Base-by-base conservation (phyloP, 1,140 invertebrate genomes). In the Trichonephila clavata region DNA sequence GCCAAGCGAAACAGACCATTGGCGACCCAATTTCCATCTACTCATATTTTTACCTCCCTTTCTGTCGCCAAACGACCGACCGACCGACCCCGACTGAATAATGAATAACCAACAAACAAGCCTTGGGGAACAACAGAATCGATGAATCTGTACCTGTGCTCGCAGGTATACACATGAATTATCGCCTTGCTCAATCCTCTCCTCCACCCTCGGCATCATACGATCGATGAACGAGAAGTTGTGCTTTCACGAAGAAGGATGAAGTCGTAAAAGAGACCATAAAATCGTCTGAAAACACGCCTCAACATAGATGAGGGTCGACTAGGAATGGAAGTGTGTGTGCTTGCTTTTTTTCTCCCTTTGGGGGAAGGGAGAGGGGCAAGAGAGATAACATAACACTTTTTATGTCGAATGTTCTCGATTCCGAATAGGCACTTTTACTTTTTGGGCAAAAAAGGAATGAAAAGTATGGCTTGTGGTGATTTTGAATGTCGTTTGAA, bases 51-150 rank as follows among this genome's bases (percentile, higher is more conserved):
- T 77, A 27, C 16, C 68, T 77, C 50, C 43, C n/a, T 21, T 59
- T 43, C 43, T 27, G 43, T 60, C 43, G 57, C 32, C 81, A 68
- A 50, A 50, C 43, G 43, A 50, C 43, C 43, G 57, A 50, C 43
- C 43, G 57, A 84, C n/a, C 81, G 81, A 84, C 57, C 81, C 27
- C 81, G 14, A 57, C 81, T 80, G 81, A 84, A 84, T 59, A 84
- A 84, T 84, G 81, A 60, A 84, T 84, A 84, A 32, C 50, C 81
- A 84, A 84, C 81, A 57, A 84, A 84, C 81, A 84, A 84, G 81
- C 57, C 81, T n/a, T 59, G 10, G n/a, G 81, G 43, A 84, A 84
- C 81, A 84, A 84, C 57, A 84, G 43, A 84, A 84, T 84, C 81
- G 81, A 84, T 84, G 81, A 84, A 84, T 84, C 81, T 84, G 81